A percentile compares a stretch with the other conserved stretches of the same genome.
Evolutionary conservation across 2,888 invertebrate species (phyloP).

Genomic region (Gastrophysa polygoni): DNA sequence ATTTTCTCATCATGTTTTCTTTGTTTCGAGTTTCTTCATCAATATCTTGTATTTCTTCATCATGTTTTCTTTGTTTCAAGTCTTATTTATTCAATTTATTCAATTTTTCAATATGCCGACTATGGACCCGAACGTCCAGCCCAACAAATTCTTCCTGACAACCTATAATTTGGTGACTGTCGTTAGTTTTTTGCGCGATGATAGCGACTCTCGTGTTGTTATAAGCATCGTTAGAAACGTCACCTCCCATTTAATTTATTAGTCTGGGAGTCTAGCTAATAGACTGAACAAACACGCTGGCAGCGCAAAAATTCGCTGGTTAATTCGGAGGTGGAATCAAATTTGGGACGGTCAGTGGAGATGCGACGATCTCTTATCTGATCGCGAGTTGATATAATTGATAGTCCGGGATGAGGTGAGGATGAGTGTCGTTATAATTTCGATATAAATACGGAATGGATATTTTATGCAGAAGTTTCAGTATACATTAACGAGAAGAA

Average conservation of each 20-base stretch:
- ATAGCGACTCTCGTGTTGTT: background rate
- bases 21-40: too few relatives aligned
- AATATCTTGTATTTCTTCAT: too few relatives aligned
- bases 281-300: slow-evolving; percentile 8
- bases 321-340: background rate
- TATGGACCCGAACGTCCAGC: background rate
- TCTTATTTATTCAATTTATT: too few relatives aligned
- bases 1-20: too few relatives aligned
- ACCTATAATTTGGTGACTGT: slow-evolving; percentile 2
- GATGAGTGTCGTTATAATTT: too few relatives aligned
- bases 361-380: background rate
- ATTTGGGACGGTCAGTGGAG: background rate
- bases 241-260: slow-evolving; percentile 6
- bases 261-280: background rate
- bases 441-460: too few relatives aligned
- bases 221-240: slow-evolving; percentile 9
- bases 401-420: too few relatives aligned
- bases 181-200: background rate
- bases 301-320: background rate
- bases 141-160: background rate
- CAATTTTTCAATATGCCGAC: too few relatives aligned
- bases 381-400: background rate
- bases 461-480: too few relatives aligned
- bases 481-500: too few relatives aligned
- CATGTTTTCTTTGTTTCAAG: too few relatives aligned